A percentile compares a stretch with the other conserved stretches of the same genome.
These are phyloP conservation scores for Hypena proboscidalis DNA, from an alignment of 2,888 invertebrate genomes.

Conservation along the genomic window DNA sequence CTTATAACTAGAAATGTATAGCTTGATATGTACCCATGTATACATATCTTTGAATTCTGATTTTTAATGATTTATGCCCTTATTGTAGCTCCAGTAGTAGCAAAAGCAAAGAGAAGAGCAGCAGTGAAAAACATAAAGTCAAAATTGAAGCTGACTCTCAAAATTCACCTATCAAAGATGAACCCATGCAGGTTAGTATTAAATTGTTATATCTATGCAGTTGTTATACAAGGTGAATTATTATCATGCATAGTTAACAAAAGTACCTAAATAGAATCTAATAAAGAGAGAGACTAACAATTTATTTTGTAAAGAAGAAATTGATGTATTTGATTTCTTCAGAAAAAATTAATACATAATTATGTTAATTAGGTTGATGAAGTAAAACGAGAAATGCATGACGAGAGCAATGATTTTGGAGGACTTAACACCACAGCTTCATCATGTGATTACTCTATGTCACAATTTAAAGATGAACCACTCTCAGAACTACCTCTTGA, in stretches of 20 bases:
- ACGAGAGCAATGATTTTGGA: conserved; percentile 70
- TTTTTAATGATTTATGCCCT: background rate
- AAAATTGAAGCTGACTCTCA: conserved; percentile 62
- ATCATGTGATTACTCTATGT: conserved; percentile 89
- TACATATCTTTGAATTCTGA: too few species aligned
- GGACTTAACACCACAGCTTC: conserved; percentile 85
- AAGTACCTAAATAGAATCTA: too few species aligned
- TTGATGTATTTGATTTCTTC: too few species aligned
- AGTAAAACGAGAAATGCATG: conserved; percentile 77
- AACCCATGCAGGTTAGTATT: conserved; percentile 72
- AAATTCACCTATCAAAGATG: conserved; percentile 70
- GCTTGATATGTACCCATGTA: background rate
- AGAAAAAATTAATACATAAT: background rate
- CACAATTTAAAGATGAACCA: conserved; percentile 87
- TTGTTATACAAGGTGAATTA: too few species aligned
- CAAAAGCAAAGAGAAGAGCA: conserved; percentile 69
- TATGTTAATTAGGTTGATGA: conserved; percentile 58
- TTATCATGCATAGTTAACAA: too few species aligned
- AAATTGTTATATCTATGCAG: too few species aligned
- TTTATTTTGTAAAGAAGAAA: too few species aligned
- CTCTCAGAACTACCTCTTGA: conserved; percentile 75
- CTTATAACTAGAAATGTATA: background rate
- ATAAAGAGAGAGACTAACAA: too few species aligned
- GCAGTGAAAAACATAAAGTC: conserved; percentile 63
- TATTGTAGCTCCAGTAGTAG: conserved; percentile 63